A percentile compares a stretch with the other conserved stretches of the same genome.
Evolutionary conservation across 2,113 vertebrate genomes (phyloP).

Genomic region (Haplochromis burtoni): DNA sequence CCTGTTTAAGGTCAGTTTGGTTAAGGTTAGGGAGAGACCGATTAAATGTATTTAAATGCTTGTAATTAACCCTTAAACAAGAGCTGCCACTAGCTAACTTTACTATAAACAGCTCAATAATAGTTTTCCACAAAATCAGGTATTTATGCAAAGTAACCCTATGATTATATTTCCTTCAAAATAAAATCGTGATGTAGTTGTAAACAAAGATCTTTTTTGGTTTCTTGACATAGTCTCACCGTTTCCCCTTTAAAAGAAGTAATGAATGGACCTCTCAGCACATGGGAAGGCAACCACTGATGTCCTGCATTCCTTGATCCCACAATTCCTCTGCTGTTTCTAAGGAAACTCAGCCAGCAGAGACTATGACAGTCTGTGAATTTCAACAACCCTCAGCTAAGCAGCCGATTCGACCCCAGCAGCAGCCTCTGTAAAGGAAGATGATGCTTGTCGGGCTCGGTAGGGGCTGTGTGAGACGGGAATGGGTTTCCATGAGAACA

Average conservation of each 20-base stretch:
- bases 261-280: background rate
- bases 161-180: background rate
- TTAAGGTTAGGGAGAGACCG: background rate
- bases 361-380: constrained; percentile 25
- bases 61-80: background rate
- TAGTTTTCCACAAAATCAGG: background rate
- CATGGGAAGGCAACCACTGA: background rate
- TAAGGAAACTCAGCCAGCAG: constrained; percentile 19
- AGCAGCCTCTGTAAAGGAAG: background rate
- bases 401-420: background rate
- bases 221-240: background rate
- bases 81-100: background rate
- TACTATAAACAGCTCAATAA: background rate
- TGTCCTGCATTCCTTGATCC: constrained; percentile 24
- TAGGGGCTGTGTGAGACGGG: background rate
- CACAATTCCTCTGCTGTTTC: constrained; percentile 27
- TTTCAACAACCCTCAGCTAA: constrained; percentile 18
- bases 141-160: background rate
- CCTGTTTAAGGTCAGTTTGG: background rate
- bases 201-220: background rate
- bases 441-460: accelerated
- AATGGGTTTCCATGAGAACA: background rate
- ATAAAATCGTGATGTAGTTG: background rate
- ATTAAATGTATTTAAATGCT: accelerated
- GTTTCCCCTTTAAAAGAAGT: background rate